Evolutionary conservation across 1,140 invertebrate species (phyloP).

Genomic region (Druon quercuslanigerum): DNA sequence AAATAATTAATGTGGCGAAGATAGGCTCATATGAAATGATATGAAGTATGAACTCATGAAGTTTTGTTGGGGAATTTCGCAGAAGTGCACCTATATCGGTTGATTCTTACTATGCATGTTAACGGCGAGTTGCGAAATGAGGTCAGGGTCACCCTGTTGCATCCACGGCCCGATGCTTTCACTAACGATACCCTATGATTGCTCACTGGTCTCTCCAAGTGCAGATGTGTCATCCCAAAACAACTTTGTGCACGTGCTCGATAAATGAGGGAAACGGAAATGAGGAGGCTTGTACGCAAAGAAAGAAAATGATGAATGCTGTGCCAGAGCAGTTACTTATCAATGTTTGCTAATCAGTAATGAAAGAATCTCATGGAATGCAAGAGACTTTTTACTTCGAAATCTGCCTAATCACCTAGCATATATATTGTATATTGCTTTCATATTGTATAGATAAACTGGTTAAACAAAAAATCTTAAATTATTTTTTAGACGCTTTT

Average conservation of each 20-base stretch:
- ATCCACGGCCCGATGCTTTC: conserved; percentile 58
- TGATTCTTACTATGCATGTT: not conserved
- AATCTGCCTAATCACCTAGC: too few species aligned
- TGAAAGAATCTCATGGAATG: too few species aligned
- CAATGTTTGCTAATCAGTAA: too few species aligned
- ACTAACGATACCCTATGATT: conserved; percentile 45
- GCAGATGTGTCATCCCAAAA: not conserved
- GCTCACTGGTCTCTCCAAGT: not conserved
- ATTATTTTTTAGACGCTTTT: too few species aligned
- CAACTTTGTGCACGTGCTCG: not conserved
- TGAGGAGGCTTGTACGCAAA: not conserved
- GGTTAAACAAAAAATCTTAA: too few species aligned
- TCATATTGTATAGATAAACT: too few species aligned
- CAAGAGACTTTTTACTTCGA: too few species aligned
- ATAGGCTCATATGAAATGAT: not conserved
- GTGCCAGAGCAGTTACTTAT: too few species aligned
- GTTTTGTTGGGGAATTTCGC: not conserved
- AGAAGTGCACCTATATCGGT: not conserved
- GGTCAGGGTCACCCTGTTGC: conserved; percentile 66
- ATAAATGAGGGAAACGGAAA: not conserved
- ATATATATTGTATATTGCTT: too few species aligned
- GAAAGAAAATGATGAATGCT: too few species aligned
- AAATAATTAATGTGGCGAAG: not conserved
- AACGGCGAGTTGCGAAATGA: conserved; percentile 55
- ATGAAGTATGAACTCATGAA: not conserved